phyloP scores from a whole-genome alignment of 2,113 vertebrate genomes.

The Sarotherodon lohbergeri region DNA sequence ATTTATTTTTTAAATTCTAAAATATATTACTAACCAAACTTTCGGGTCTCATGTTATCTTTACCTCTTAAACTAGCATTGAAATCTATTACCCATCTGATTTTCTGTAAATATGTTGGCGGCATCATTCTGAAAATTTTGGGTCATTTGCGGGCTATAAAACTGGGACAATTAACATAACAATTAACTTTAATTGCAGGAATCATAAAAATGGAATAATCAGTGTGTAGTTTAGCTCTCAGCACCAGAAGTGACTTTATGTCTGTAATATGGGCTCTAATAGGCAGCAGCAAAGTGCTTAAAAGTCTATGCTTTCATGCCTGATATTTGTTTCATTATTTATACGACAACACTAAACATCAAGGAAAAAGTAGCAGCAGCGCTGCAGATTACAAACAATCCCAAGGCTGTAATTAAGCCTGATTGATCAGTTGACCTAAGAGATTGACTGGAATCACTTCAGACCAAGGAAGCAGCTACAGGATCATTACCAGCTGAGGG shows the following conservation, averaged over 20 bases:
- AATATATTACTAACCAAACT: background rate
- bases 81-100: background rate
- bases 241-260: background rate
- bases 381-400: slow-evolving; percentile 24
- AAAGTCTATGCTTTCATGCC: background rate
- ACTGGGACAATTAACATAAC: background rate
- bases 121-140: background rate
- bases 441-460: slow-evolving; percentile 44
- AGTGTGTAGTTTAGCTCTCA: background rate
- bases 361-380: background rate
- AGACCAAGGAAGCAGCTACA: slow-evolving; percentile 11
- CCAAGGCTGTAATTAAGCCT: slow-evolving; percentile 49
- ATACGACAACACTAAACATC: background rate
- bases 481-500: slow-evolving; percentile 26
- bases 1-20: background rate
- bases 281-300: background rate
- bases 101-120: background rate
- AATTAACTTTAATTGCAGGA: background rate
- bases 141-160: background rate
- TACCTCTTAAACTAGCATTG: background rate
- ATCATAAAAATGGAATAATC: background rate
- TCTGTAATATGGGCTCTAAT: background rate
- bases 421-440: slow-evolving; percentile 53
- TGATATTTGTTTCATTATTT: background rate
- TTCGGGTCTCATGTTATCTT: background rate